phyloP scores from a whole-genome alignment of 2,113 vertebrate species.

The Lepus americanus region DNA sequence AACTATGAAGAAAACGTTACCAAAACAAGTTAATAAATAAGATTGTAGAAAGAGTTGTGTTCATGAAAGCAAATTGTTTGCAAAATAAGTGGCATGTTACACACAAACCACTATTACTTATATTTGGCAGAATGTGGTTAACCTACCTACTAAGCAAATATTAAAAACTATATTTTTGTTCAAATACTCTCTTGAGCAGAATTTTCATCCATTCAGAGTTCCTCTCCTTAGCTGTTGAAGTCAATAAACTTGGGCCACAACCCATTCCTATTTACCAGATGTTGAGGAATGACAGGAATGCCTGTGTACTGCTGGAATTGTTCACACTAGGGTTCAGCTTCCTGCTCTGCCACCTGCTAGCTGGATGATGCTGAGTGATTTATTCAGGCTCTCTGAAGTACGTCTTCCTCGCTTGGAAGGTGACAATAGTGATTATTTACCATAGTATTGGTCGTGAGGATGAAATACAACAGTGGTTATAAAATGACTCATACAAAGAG shows the following conservation, averaged over 20 bases:
- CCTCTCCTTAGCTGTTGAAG: neutral
- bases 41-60: neutral
- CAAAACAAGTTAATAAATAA: neutral
- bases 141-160: neutral
- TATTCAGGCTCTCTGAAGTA: neutral
- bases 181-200: conserved; percentile 5
- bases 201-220: neutral
- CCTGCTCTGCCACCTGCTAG: neutral
- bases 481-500: neutral
- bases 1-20: conserved; percentile 11
- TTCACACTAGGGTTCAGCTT: neutral
- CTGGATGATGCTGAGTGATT: neutral
- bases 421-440: neutral
- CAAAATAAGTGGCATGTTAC: neutral
- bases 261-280: neutral
- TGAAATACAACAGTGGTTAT: neutral
- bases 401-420: conserved; percentile 28
- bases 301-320: neutral
- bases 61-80: neutral
- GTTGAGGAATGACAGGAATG: neutral
- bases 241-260: neutral
- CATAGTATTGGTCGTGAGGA: neutral
- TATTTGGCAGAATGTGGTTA: neutral
- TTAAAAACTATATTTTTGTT: conserved; percentile 48
- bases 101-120: neutral